Conservation (phyloP, 2,888 invertebrate species). For the Cheilosia pagana region DNA sequence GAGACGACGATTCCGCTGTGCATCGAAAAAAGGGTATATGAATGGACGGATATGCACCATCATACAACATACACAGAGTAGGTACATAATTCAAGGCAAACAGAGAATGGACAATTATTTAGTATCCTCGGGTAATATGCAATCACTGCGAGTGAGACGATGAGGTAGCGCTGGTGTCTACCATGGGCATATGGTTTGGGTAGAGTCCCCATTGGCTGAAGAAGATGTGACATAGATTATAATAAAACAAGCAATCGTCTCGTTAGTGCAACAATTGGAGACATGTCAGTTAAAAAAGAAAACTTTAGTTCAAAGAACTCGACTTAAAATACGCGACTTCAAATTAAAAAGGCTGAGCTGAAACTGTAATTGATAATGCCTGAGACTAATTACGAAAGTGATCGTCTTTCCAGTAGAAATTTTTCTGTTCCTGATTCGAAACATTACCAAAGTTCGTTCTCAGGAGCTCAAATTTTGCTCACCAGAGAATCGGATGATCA, state of each 20-base stretch:
- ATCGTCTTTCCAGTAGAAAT: too few species aligned
- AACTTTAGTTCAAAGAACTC: too few species aligned
- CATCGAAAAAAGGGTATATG: slow-evolving; percentile 24
- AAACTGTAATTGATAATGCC: too few species aligned
- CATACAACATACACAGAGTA: not conserved
- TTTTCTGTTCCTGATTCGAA: too few species aligned
- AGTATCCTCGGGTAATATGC: slow-evolving; percentile 40
- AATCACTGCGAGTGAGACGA: slow-evolving; percentile 16
- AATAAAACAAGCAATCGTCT: slow-evolving; percentile 7
- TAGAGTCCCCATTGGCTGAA: slow-evolving; percentile 12
- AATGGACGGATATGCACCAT: slow-evolving; percentile 16
- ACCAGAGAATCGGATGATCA: too few species aligned
- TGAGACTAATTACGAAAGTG: too few species aligned
- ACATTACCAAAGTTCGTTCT: too few species aligned
- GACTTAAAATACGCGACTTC: too few species aligned
- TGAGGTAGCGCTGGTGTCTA: not conserved
- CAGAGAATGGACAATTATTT: slow-evolving; percentile 43
- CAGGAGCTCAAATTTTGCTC: too few species aligned
- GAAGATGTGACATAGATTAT: slow-evolving; percentile 20
- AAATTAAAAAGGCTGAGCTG: too few species aligned
- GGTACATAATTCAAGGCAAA: slow-evolving; percentile 12
- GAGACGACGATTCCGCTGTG: slow-evolving; percentile 46
- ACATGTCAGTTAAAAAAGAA: not conserved
- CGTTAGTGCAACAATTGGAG: slow-evolving; percentile 35
- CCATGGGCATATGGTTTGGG: not conserved